These are phyloP conservation scores for Harpalus rubripes DNA, from an alignment of 2,888 invertebrate genomes.

Conservation along the genomic window DNA sequence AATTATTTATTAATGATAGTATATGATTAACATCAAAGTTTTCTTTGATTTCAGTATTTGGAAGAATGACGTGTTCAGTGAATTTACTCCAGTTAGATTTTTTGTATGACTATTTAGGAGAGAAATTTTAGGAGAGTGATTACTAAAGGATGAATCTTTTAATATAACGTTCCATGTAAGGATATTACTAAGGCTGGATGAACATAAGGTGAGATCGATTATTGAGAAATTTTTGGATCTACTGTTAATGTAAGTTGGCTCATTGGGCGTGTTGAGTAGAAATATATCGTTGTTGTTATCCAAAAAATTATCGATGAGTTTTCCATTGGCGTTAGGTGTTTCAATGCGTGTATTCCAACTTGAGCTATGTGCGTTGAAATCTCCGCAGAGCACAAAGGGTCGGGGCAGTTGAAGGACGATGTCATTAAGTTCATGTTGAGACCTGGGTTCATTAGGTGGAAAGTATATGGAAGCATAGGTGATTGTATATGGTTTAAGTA, in stretches of 20 bases:
- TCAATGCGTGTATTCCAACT: background rate
- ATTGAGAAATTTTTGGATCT: background rate
- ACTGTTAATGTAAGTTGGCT: background rate
- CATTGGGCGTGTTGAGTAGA: slow-evolving; percentile 6
- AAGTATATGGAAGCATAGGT: slow-evolving; percentile 1
- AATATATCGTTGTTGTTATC: background rate
- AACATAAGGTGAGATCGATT: background rate
- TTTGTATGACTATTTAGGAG: too few relatives aligned
- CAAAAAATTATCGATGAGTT: background rate
- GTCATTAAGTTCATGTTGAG: background rate
- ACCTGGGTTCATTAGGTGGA: slow-evolving; percentile 9
- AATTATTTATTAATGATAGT: too few relatives aligned
- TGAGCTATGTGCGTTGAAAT: slow-evolving; percentile 7
- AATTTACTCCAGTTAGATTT: too few relatives aligned
- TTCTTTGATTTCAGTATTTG: too few relatives aligned
- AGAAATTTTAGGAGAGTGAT: background rate
- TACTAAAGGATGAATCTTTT: background rate
- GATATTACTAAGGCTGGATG: background rate
- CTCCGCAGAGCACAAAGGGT: background rate
- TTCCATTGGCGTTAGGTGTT: background rate
- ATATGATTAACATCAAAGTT: too few relatives aligned
- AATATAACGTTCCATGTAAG: slow-evolving; percentile 6
- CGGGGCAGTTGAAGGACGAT: background rate
- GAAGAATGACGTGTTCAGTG: too few relatives aligned
- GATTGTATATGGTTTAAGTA: background rate